Evolutionary conservation across 2,113 vertebrate species (phyloP).

Genomic region (Columba janthina): DNA sequence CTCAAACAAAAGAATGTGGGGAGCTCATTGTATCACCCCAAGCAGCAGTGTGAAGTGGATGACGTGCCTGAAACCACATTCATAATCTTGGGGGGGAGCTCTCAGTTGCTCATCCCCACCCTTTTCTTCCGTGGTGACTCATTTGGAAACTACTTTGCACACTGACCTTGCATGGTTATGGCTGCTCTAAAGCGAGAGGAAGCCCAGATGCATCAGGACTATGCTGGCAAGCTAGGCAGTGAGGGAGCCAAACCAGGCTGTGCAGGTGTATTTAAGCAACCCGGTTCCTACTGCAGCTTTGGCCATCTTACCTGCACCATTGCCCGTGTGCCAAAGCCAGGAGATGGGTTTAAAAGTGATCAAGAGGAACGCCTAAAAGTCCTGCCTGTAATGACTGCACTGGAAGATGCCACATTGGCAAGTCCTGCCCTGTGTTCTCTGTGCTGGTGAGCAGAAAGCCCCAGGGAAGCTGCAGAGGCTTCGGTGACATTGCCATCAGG

Average conservation of each 20-base stretch:
- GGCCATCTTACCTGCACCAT: rapidly evolving
- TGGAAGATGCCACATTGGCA: not conserved
- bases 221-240: rapidly evolving
- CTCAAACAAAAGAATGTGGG: rapidly evolving
- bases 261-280: rapidly evolving
- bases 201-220: not conserved
- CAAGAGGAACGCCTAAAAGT: not conserved
- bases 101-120: not conserved
- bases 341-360: not conserved
- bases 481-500: rapidly evolving
- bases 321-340: not conserved
- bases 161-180: not conserved
- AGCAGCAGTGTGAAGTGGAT: rapidly evolving
- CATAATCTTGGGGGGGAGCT: not conserved
- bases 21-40: not conserved
- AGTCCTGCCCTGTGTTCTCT: rapidly evolving
- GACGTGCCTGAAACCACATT: not conserved
- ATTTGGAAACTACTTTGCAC: not conserved
- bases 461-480: not conserved
- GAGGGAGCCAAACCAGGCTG: not conserved
- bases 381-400: not conserved
- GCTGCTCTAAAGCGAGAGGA: not conserved
- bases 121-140: not conserved
- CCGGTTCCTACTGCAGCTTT: rapidly evolving
- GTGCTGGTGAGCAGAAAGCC: not conserved